Conservation (phyloP, 2,797 vertebrate genomes). For the Philypnodon macrostomus region DNA sequence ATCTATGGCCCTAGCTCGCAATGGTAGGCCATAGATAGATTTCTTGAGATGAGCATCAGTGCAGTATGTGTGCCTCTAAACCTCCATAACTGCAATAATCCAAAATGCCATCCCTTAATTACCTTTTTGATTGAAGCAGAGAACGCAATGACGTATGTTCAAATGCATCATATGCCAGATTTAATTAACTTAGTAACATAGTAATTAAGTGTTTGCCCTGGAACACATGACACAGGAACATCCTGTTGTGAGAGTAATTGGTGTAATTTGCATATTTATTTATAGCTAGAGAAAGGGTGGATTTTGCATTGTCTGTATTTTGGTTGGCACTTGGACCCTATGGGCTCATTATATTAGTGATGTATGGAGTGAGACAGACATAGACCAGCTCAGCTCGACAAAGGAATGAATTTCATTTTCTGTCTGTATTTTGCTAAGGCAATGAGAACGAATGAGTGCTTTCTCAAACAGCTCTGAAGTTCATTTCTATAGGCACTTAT, state of each 20-base stretch:
- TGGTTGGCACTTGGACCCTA: neutral
- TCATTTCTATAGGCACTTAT: no score
- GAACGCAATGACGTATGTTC: neutral
- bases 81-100: no score
- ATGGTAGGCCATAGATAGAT: no score
- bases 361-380: slow-evolving; percentile 42
- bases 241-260: no score
- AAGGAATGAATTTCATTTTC: slow-evolving; percentile 21
- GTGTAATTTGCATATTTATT: neutral
- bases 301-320: neutral
- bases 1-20: no score
- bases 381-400: slow-evolving; percentile 40
- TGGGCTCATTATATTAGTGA: slow-evolving; percentile 56
- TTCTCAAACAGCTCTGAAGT: slow-evolving; percentile 2
- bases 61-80: no score
- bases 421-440: slow-evolving; percentile 4
- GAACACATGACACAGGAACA: no score
- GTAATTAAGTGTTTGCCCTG: no score
- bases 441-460: slow-evolving; percentile 1
- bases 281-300: neutral
- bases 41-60: no score
- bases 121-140: neutral
- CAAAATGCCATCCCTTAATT: slow-evolving; percentile 29
- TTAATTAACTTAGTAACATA: neutral
- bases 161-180: neutral